Conservation (phyloP, 2,797 vertebrate genomes). For the Lutjanus argentimaculatus region DNA sequence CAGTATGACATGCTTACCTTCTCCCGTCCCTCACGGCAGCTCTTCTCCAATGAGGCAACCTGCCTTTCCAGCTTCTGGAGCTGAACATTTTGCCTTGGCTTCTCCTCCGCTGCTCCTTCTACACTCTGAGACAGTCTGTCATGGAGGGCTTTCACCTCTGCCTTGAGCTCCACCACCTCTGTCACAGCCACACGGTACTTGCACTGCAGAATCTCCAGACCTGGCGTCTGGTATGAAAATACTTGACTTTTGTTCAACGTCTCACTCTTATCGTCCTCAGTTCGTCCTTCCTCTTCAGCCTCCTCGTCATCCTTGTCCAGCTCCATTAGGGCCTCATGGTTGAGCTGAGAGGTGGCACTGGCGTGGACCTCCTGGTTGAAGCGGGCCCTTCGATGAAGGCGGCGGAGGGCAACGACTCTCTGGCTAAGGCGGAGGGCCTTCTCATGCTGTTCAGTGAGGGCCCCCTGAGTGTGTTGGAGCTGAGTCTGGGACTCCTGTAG, state of each 20-base stretch:
- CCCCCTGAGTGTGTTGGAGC: constrained; percentile 94
- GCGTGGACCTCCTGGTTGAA: constrained; percentile 74
- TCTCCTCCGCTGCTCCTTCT: constrained; percentile 84
- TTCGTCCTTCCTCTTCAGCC: constrained; percentile 74
- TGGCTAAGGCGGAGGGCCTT: constrained; percentile 90
- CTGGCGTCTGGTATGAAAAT: constrained; percentile 87
- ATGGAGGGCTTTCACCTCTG: constrained; percentile 92
- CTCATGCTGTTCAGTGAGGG: constrained; percentile 93
- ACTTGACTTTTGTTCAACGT: constrained; percentile 52
- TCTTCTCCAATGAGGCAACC: constrained; percentile 89
- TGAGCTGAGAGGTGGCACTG: constrained; percentile 20
- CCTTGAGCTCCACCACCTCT: constrained; percentile 95
- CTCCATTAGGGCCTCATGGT: constrained; percentile 72
- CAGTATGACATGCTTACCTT: constrained; percentile 77
- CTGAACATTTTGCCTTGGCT: constrained; percentile 85
- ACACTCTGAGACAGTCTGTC: constrained; percentile 90
- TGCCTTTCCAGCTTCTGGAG: constrained; percentile 89
- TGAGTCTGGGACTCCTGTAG: constrained; percentile 95
- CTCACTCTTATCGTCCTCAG: constrained; percentile 47
- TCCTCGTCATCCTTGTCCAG: constrained; percentile 75
- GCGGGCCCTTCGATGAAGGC: constrained; percentile 79
- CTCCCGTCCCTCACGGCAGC: constrained; percentile 88
- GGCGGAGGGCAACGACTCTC: constrained; percentile 88
- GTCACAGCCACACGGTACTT: constrained; percentile 97
- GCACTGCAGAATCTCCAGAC: constrained; percentile 94